Evolutionary conservation across 2,888 invertebrate species (phyloP).

Genomic region (Darwinula stevensoni): DNA sequence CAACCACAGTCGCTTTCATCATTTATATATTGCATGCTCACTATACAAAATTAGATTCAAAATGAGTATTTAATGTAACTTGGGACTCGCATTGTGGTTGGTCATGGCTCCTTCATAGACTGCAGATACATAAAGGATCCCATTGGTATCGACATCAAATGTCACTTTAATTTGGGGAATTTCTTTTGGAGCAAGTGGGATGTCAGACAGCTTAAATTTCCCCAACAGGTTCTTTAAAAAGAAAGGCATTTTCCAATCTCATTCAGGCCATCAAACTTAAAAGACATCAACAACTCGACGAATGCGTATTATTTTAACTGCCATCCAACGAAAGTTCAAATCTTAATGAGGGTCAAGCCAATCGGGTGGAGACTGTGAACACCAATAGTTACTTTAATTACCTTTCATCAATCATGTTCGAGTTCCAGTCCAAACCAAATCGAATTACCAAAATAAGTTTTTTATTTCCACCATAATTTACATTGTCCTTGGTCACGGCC

Average conservation of each 20-base stretch:
- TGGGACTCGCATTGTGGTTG: constrained; percentile 34
- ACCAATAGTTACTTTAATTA: no score
- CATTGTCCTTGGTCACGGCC: constrained; percentile 55
- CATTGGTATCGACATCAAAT: constrained; percentile 34
- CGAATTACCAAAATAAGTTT: constrained; percentile 16
- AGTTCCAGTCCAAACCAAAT: constrained; percentile 70
- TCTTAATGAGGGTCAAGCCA: constrained; percentile 30
- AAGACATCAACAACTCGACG: neutral
- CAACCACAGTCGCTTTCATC: no score
- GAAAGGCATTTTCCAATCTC: constrained; percentile 19
- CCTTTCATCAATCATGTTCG: no score
- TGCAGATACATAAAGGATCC: constrained; percentile 43
- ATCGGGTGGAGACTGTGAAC: constrained; percentile 31
- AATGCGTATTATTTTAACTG: constrained; percentile 1
- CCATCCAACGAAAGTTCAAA: constrained; percentile 12
- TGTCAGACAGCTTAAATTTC: constrained; percentile 37
- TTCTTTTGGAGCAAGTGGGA: constrained; percentile 31
- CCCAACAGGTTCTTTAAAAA: constrained; percentile 38
- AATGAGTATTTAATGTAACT: no score
- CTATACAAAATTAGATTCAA: neutral
- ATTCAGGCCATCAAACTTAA: constrained; percentile 1
- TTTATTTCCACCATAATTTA: constrained; percentile 3
- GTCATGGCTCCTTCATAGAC: constrained; percentile 88
- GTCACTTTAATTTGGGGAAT: constrained; percentile 29
- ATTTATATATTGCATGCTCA: no score